Percentiles rank a stretch among this genome's conserved stretches.
Evolutionary conservation across 2,113 vertebrate genomes (phyloP).

Genomic region (Oreotrochilus melanogaster): DNA sequence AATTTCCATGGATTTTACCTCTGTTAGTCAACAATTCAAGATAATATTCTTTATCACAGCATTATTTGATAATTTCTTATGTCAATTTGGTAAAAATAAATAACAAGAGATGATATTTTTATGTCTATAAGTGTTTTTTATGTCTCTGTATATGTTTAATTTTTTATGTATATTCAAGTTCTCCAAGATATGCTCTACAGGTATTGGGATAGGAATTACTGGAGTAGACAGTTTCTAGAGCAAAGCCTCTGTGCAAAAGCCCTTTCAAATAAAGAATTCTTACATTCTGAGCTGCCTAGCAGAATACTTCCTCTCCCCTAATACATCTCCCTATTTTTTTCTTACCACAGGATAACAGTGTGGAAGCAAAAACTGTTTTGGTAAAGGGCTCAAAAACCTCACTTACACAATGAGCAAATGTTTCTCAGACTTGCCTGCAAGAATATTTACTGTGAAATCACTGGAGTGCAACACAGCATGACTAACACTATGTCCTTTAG

Average conservation of each 20-base stretch:
- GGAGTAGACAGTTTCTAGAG: background rate
- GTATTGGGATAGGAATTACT: background rate
- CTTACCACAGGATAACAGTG: background rate
- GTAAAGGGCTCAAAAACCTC: background rate
- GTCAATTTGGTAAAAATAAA: background rate
- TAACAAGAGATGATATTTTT: background rate
- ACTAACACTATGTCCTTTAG: background rate
- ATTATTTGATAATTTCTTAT: background rate
- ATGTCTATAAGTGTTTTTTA: no score
- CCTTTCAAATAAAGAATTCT: background rate
- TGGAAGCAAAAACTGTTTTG: background rate
- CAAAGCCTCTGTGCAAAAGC: fast-evolving
- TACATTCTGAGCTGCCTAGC: background rate
- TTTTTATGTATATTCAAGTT: background rate
- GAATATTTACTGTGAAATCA: constrained; percentile 44
- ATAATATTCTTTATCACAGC: background rate
- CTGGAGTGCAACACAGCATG: background rate
- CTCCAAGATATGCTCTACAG: background rate
- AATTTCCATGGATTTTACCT: background rate
- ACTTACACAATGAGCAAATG: background rate
- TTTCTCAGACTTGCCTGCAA: background rate
- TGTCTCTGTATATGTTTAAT: background rate
- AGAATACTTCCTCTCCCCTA: background rate
- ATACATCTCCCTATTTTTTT: background rate
- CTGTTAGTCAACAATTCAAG: background rate